These are phyloP conservation scores for Melitaea athalia DNA, from an alignment of 2,888 invertebrate genomes.

Conservation along the genomic window DNA sequence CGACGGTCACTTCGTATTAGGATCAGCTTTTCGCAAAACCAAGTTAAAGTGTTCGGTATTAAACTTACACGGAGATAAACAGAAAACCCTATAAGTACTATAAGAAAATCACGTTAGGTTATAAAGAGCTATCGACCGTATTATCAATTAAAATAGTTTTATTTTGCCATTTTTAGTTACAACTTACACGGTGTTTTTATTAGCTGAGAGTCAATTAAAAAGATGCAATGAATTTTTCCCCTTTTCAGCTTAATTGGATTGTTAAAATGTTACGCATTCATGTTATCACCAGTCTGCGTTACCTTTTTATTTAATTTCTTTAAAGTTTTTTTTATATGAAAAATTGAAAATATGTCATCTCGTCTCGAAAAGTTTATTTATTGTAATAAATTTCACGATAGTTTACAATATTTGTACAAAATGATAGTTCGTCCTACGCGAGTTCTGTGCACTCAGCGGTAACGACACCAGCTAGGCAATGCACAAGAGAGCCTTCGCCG, in stretches of 20 bases:
- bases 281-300: neutral
- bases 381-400: no score
- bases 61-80: neutral
- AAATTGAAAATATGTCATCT: no score
- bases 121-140: neutral
- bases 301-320: neutral
- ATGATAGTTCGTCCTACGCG: conserved; percentile 22
- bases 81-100: neutral
- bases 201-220: neutral
- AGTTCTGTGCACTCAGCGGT: conserved; percentile 20
- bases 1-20: conserved; percentile 27
- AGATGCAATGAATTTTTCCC: neutral
- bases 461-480: conserved; percentile 13
- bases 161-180: neutral
- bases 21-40: conserved; percentile 16
- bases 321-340: neutral
- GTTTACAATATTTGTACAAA: conserved; percentile 3
- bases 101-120: neutral
- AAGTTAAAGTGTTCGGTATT: conserved; percentile 5
- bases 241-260: neutral
- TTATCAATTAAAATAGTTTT: neutral
- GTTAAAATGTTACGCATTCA: neutral
- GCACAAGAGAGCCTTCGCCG: conserved; percentile 29
- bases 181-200: neutral
- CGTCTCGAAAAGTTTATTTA: no score